phyloP scores from a whole-genome alignment of 2,888 invertebrate genomes.

The Miltochrista miniata region DNA sequence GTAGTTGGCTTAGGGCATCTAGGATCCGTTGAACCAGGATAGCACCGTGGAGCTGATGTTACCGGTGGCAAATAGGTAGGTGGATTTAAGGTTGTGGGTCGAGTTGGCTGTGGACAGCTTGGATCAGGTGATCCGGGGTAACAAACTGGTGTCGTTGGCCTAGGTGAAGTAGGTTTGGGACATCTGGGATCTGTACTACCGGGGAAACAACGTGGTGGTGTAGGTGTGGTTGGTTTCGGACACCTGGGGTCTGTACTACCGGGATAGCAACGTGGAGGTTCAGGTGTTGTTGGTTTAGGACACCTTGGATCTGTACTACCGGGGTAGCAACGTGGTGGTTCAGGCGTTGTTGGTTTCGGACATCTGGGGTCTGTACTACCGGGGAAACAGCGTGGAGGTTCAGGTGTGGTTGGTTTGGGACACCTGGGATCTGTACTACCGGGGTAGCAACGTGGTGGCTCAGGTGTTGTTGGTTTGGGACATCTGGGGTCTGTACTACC shows the following conservation, averaged over 20 bases:
- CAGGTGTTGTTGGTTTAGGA: slow-evolving; percentile 36
- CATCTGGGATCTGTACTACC: slow-evolving; percentile 45
- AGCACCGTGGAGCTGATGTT: slow-evolving; percentile 22
- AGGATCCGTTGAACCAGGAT: slow-evolving; percentile 23
- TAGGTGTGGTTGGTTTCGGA: slow-evolving; percentile 32
- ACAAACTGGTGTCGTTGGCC: slow-evolving; percentile 38
- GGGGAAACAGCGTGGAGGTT: slow-evolving; percentile 46
- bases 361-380: slow-evolving; percentile 50
- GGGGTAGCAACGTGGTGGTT: slow-evolving; percentile 45
- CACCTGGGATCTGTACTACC: slow-evolving; percentile 47
- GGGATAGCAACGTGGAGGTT: slow-evolving; percentile 45
- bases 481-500: slow-evolving; percentile 46
- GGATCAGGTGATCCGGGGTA: slow-evolving; percentile 48
- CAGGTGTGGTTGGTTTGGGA: slow-evolving; percentile 40
- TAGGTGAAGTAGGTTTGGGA: slow-evolving; percentile 43
- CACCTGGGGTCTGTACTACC: slow-evolving; percentile 50
- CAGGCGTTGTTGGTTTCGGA: slow-evolving; percentile 37
- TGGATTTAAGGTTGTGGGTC: slow-evolving; percentile 31
- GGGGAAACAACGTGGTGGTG: slow-evolving; percentile 25
- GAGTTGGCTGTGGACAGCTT: slow-evolving; percentile 25
- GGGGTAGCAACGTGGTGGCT: slow-evolving; percentile 36
- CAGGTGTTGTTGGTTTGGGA: slow-evolving; percentile 32
- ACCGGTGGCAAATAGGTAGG: slow-evolving; percentile 25
- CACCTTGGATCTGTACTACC: slow-evolving; percentile 50
- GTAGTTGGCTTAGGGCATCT: slow-evolving; percentile 29